Conservation (phyloP, 2,797 vertebrate species). For the Etheostoma nigrum region DNA sequence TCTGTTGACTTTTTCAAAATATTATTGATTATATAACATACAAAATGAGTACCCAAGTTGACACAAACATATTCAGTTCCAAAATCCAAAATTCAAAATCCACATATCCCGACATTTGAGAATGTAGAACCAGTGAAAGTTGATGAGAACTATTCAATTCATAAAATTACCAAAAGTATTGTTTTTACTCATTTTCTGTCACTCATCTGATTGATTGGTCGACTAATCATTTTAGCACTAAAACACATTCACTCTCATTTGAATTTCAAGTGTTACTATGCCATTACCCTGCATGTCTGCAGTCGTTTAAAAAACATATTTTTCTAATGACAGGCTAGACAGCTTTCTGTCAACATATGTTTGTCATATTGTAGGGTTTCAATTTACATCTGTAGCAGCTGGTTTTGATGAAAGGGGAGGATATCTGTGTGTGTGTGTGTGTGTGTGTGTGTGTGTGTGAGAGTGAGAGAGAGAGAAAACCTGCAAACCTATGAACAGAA, state of each 20-base stretch:
- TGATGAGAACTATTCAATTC: neutral
- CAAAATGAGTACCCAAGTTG: neutral
- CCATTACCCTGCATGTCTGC: constrained; percentile 26
- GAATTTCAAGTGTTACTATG: neutral
- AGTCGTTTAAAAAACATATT: constrained; percentile 18
- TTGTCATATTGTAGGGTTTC: constrained; percentile 27
- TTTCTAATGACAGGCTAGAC: constrained; percentile 28
- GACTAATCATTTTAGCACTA: constrained; percentile 1
- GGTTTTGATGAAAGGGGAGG: constrained; percentile 9
- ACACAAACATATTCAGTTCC: neutral
- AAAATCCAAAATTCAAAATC: too few species aligned
- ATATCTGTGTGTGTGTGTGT: neutral
- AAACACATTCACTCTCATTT: constrained; percentile 16
- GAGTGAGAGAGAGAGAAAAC: neutral
- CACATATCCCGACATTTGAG: neutral
- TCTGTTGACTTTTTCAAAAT: neutral
- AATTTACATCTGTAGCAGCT: constrained; percentile 15
- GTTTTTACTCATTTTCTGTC: neutral
- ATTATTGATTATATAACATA: neutral
- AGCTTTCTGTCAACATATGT: constrained; percentile 27
- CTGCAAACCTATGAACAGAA: neutral
- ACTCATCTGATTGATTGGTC: constrained; percentile 6
- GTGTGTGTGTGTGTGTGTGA: neutral
- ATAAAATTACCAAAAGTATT: neutral
- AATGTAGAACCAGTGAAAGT: neutral